phyloP scores from a whole-genome alignment of 2,113 vertebrate species.

The Onychostoma macrolepis region DNA sequence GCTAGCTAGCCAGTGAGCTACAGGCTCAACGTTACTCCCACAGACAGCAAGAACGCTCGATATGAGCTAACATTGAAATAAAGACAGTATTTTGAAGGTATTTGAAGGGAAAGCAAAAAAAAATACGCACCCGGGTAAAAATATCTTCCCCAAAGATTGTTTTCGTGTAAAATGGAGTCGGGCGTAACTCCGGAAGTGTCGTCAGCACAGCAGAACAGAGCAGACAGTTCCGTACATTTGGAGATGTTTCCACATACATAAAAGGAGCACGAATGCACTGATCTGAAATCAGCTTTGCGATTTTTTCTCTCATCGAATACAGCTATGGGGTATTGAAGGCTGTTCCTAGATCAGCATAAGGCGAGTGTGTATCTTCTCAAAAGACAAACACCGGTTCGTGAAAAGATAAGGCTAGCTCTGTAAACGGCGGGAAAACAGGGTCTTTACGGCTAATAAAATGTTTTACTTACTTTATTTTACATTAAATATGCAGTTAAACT shows the following conservation, averaged over 20 bases:
- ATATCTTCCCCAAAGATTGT: constrained; percentile 4
- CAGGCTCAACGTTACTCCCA: neutral
- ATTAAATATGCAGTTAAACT: neutral
- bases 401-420: neutral
- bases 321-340: neutral
- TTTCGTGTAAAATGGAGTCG: constrained; percentile 60
- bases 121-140: neutral
- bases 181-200: constrained; percentile 66
- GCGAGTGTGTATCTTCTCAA: neutral
- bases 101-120: neutral
- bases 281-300: neutral
- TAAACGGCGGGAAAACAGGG: too few relatives aligned
- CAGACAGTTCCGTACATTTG: constrained; percentile 36
- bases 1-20: constrained; percentile 10
- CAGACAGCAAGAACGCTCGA: neutral
- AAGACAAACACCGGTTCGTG: neutral
- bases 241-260: constrained; percentile 19
- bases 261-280: neutral
- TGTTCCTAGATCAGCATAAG: constrained; percentile 6
- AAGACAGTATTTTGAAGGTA: neutral
- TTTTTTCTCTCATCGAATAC: neutral
- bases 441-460: neutral
- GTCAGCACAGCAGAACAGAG: constrained; percentile 49
- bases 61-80: neutral
- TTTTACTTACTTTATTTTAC: neutral